phyloP scores from a whole-genome alignment of 2,797 vertebrate genomes.

The Lophius americanus region DNA sequence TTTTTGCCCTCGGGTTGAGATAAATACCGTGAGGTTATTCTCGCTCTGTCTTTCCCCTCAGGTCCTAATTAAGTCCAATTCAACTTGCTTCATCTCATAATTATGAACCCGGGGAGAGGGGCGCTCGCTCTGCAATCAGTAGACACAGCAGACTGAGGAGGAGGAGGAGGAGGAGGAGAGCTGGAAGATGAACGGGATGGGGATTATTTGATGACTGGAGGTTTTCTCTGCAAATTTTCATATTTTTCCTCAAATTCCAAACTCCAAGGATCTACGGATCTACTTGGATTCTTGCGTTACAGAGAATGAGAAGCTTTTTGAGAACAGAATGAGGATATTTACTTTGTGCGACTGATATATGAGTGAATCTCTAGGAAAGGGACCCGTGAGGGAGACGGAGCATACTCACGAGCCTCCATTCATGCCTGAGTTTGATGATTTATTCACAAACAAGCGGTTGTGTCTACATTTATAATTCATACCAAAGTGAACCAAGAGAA shows the following conservation, averaged over 20 bases:
- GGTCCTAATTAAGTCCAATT: constrained; percentile 71
- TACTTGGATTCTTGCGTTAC: constrained; percentile 31
- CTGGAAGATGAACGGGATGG: constrained; percentile 1
- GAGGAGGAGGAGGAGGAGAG: constrained; percentile 13
- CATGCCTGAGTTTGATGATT: constrained; percentile 20
- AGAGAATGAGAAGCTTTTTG: constrained; percentile 29
- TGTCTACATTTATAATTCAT: constrained; percentile 37
- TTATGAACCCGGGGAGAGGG: constrained; percentile 50
- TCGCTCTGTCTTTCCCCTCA: constrained; percentile 45
- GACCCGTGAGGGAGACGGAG: background rate
- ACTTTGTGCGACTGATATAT: constrained; percentile 7
- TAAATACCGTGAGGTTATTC: constrained; percentile 46
- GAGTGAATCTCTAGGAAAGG: constrained; percentile 15
- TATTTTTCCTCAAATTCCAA: background rate
- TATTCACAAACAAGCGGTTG: constrained; percentile 36
- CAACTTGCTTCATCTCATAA: constrained; percentile 50
- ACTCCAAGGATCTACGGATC: constrained; percentile 11
- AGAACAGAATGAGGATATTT: constrained; percentile 32
- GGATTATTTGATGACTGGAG: background rate
- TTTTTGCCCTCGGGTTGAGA: constrained; percentile 22
- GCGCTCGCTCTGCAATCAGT: constrained; percentile 23
- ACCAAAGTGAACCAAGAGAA: constrained; percentile 19
- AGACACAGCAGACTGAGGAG: constrained; percentile 38
- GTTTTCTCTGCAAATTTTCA: constrained; percentile 24
- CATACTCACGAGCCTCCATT: constrained; percentile 14